These are phyloP conservation scores for Musca vetustissima DNA, from an alignment of 1,140 invertebrate species.

Conservation along the genomic window DNA sequence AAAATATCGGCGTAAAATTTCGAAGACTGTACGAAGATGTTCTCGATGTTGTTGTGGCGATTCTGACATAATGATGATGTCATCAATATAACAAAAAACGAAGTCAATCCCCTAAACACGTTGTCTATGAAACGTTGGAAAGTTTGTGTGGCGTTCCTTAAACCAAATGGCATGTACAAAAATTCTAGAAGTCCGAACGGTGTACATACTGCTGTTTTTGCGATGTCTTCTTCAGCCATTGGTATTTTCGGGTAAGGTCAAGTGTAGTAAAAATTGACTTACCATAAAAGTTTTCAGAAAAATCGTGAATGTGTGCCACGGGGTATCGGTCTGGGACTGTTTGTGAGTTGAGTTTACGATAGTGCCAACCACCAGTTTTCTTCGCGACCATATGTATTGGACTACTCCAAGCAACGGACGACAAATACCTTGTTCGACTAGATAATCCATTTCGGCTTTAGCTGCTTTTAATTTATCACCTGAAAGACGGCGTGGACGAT, in stretches of 20 bases:
- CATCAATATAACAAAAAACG: constrained; percentile 3
- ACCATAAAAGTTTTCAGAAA: not conserved
- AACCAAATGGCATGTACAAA: not conserved
- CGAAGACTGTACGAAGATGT: not conserved
- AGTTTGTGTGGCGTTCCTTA: not conserved
- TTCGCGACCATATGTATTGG: not conserved
- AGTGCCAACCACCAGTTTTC: not conserved
- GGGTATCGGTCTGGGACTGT: constrained; percentile 1
- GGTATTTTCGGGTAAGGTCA: constrained; percentile 2
- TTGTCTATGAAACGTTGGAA: not conserved
- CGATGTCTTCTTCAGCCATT: not conserved
- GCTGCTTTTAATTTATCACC: not conserved
- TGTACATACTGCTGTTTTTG: constrained; percentile 6
- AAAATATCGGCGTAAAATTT: constrained; percentile 23
- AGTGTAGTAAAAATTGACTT: constrained; percentile 2
- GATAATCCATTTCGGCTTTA: not conserved
- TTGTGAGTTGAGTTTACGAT: not conserved
- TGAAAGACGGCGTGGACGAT: not conserved
- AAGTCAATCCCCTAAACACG: constrained; percentile 9
- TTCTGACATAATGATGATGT: constrained; percentile 16
- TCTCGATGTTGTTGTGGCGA: not conserved
- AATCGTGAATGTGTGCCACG: not conserved
- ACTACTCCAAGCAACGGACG: not conserved
- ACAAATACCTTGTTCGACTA: not conserved
- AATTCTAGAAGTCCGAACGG: not conserved